Conservation (phyloP, 2,888 invertebrate genomes). For the Netelia inedita region DNA sequence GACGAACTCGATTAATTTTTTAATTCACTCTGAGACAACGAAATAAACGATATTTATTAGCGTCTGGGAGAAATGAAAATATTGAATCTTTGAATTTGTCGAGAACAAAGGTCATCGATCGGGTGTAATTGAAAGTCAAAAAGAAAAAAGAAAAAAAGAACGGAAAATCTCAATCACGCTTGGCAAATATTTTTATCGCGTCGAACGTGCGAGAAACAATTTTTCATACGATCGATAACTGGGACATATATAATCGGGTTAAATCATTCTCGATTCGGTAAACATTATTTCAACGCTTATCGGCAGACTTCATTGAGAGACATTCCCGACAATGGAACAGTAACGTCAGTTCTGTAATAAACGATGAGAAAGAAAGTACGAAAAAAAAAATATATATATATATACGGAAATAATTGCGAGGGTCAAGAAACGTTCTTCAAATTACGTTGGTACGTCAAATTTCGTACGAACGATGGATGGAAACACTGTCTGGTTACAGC, state of each 20-base stretch:
- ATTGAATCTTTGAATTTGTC: neutral
- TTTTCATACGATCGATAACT: neutral
- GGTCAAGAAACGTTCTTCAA: neutral
- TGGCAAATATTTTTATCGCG: conserved; percentile 35
- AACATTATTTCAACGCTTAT: conserved; percentile 18
- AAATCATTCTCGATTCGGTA: conserved; percentile 13
- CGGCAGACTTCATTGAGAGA: neutral
- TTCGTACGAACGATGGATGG: neutral
- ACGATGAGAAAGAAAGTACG: neutral
- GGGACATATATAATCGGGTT: neutral
- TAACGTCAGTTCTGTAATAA: neutral
- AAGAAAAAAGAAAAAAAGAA: neutral
- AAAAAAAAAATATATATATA: neutral
- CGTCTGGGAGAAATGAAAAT: neutral
- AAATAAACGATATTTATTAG: neutral
- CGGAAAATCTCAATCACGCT: neutral
- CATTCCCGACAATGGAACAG: neutral
- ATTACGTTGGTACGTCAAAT: no score
- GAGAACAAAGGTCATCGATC: conserved; percentile 34
- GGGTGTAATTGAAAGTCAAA: neutral
- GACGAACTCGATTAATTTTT: no score
- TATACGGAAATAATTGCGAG: neutral
- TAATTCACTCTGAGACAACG: no score
- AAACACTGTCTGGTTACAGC: conserved; percentile 35
- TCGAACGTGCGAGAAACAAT: conserved; percentile 9